Base-by-base conservation (phyloP, 2,113 vertebrate species). In the Neolamprologus tretocephalus region DNA sequence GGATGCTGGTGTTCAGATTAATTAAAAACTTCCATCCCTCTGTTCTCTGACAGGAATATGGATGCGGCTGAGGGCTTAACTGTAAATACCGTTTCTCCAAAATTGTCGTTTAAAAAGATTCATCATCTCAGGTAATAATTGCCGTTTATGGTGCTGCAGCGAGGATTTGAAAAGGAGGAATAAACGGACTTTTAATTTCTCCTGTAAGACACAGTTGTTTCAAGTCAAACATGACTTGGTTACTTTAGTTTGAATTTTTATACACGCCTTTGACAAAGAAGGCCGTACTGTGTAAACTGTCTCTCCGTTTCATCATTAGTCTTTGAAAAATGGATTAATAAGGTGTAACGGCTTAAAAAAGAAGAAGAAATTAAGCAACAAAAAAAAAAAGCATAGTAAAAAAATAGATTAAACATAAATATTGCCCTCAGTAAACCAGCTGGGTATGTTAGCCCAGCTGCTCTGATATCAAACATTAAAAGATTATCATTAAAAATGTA, bases 11-110 rank as follows among this genome's bases (percentile, higher is more conserved):
- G 9, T 93, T 87, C 73, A 84, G 89, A 88, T 94, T 94, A 92
- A 94, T 94, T 94, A 94, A 94, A 93, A 93, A 88, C 85, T 86
- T 75, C 71, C 78, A 88, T 92, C 89, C 89, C 84, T 82, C 63
- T 68, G 71, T 83, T 91, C 86, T 86, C 75, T 79, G 87, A 89
- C 89, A 91, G 91, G 81, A 93, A 91, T 89, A 61, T 58, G 87
- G 84, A 89, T 87, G 88, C 71, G 3, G 2, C 89, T 12, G 14
- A 80, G 81, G 91, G 86, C 86, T 91, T 85, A 84, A 61, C 85
- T 85, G 79, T 92, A 91, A 92, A 93, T 55, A 85, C 82, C 13
- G 14, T 82, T 84, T 88, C 68, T 71, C 63, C 54, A 71, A 90
- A 94, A 80, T 73, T 63, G 63, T 88, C 66, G 16, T 82, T 90